Evolutionary conservation across 2,113 vertebrate species (phyloP).

Genomic region (Eublepharis macularius): DNA sequence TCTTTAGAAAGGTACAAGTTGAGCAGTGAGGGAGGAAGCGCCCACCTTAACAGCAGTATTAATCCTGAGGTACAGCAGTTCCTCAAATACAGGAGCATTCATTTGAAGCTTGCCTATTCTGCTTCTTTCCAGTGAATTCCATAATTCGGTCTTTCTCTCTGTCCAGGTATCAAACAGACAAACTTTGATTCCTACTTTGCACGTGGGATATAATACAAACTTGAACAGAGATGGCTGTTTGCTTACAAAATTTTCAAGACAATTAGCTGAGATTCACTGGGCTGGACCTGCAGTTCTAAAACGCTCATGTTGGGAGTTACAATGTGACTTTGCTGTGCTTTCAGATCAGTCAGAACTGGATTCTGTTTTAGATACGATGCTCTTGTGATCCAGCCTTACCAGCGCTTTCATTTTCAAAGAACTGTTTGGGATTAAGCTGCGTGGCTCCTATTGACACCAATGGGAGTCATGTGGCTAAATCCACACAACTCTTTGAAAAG

Average conservation of each 20-base stretch:
- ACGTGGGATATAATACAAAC: neutral
- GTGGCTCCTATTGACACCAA: neutral
- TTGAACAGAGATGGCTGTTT: neutral
- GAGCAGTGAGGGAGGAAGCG: neutral
- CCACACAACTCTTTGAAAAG: slow-evolving; percentile 9
- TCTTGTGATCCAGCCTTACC: neutral
- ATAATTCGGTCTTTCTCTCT: neutral
- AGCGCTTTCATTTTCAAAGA: neutral
- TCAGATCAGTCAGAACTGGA: neutral
- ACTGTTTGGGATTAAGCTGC: neutral
- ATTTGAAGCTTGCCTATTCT: neutral
- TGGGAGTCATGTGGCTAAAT: neutral
- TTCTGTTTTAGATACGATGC: neutral
- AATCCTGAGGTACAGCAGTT: neutral
- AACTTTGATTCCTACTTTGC: neutral
- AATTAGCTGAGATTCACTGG: neutral
- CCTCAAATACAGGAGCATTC: neutral
- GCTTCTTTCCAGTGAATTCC: neutral
- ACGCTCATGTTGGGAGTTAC: neutral
- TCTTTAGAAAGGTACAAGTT: neutral
- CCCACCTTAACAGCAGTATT: neutral
- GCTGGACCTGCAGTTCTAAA: neutral
- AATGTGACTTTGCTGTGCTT: neutral
- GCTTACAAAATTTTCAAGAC: neutral
- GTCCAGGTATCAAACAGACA: neutral